Evolutionary conservation across 2,797 vertebrate genomes (phyloP).

Genomic region (Pachyuromys duprasi): DNA sequence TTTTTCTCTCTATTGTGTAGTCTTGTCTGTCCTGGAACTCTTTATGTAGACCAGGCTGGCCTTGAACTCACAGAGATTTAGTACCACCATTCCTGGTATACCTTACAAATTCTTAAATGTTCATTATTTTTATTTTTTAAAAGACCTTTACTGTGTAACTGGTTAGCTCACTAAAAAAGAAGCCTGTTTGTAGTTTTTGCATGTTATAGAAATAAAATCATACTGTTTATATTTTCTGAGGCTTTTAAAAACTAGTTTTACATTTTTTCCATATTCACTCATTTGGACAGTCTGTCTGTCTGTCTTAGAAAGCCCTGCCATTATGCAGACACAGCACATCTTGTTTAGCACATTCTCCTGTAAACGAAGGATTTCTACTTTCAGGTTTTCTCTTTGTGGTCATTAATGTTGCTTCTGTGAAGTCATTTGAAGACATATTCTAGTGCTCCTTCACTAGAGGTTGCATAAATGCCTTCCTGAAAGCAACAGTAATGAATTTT

Average conservation of each 20-base stretch:
- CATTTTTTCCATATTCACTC: neutral
- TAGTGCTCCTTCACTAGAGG: neutral
- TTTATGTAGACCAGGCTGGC: neutral
- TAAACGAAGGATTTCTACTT: neutral
- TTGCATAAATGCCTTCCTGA: neutral
- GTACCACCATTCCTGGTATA: neutral
- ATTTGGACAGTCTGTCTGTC: neutral
- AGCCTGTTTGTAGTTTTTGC: neutral
- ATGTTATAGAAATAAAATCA: neutral
- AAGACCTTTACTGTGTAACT: neutral
- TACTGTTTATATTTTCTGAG: neutral
- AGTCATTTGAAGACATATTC: neutral
- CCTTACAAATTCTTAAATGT: neutral
- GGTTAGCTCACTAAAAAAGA: neutral
- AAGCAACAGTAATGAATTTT: neutral
- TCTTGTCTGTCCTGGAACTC: neutral
- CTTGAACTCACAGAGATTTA: neutral
- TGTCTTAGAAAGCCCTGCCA: neutral
- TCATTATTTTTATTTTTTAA: conserved; percentile 2
- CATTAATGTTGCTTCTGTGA: neutral
- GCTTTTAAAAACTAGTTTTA: neutral
- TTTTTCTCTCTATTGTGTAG: neutral
- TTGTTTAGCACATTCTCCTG: neutral
- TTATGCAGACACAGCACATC: neutral
- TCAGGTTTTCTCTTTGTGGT: neutral